These are phyloP conservation scores for Schizothorax lantsangensis DNA, from an alignment of 2,797 vertebrate genomes.

Conservation along the genomic window DNA sequence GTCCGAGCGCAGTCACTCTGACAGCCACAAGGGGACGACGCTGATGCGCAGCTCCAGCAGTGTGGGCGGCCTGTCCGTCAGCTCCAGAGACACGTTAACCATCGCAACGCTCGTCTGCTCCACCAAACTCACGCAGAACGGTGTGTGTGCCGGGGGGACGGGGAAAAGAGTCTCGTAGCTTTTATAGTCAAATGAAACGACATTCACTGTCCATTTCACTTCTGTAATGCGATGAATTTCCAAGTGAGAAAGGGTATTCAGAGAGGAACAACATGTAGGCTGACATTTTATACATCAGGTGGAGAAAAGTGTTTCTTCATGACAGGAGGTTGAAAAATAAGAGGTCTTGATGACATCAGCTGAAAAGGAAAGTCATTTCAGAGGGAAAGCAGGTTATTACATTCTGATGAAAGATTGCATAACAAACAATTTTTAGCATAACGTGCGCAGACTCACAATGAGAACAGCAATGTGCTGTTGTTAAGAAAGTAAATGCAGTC, in stretches of 20 bases:
- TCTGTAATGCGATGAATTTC: neutral
- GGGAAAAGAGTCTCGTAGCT: neutral
- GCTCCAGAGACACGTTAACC: constrained; percentile 89
- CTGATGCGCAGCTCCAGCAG: constrained; percentile 85
- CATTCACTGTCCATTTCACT: constrained; percentile 7
- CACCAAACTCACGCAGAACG: constrained; percentile 97
- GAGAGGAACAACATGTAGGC: neutral
- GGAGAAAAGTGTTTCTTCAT: neutral
- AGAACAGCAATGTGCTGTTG: neutral
- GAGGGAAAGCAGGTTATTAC: constrained; percentile 4
- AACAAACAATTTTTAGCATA: neutral
- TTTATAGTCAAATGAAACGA: neutral
- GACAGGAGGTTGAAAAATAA: neutral
- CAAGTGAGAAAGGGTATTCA: neutral
- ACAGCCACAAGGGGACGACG: constrained; percentile 78
- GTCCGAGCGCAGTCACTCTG: constrained; percentile 82
- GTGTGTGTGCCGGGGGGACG: constrained; percentile 66
- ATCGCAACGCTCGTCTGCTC: constrained; percentile 96
- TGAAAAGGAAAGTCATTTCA: neutral
- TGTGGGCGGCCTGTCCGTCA: constrained; percentile 87
- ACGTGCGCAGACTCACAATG: neutral
- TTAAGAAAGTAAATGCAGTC: neutral
- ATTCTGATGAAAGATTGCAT: neutral
- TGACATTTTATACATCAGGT: neutral
- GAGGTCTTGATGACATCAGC: neutral